A percentile compares a stretch with the other conserved stretches of the same genome.
Conservation (phyloP, 2,113 vertebrate genomes). For the Cololabis saira region DNA sequence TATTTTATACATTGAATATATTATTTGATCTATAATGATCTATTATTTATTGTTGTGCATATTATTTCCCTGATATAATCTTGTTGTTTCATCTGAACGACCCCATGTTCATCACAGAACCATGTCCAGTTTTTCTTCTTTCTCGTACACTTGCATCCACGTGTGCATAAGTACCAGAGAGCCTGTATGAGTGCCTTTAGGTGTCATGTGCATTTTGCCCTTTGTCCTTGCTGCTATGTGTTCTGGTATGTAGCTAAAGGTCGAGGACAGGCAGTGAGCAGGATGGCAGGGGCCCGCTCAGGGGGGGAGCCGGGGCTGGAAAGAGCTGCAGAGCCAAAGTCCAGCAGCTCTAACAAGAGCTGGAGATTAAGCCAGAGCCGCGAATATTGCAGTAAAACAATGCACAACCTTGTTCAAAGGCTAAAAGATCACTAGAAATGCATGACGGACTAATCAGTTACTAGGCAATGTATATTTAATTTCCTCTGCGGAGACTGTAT, state of each 20-base stretch:
- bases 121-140: slow-evolving; percentile 2
- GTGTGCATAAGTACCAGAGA: slow-evolving; percentile 11
- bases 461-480: slow-evolving; percentile 12
- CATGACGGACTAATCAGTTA: slow-evolving; percentile 33
- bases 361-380: slow-evolving; percentile 26
- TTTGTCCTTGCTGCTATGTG: slow-evolving; percentile 83
- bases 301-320: slow-evolving; percentile 67
- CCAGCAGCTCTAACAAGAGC: slow-evolving; percentile 47
- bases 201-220: slow-evolving; percentile 67
- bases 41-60: no score
- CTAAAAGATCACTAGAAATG: slow-evolving; percentile 10
- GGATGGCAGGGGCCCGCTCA: slow-evolving; percentile 67
- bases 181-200: slow-evolving; percentile 33
- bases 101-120: slow-evolving; percentile 11
- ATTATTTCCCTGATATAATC: no score
- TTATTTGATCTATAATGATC: no score
- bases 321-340: slow-evolving; percentile 54
- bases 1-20: no score
- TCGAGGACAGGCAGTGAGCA: slow-evolving; percentile 71
- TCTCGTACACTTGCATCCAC: slow-evolving; percentile 16
- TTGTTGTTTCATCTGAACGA: background rate
- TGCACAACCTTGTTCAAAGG: slow-evolving; percentile 31
- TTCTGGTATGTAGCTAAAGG: slow-evolving; percentile 83
- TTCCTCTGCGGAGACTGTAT: slow-evolving; percentile 1
- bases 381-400: slow-evolving; percentile 36